phyloP scores from a whole-genome alignment of 2,888 invertebrate genomes.

The Biston stratarius region DNA sequence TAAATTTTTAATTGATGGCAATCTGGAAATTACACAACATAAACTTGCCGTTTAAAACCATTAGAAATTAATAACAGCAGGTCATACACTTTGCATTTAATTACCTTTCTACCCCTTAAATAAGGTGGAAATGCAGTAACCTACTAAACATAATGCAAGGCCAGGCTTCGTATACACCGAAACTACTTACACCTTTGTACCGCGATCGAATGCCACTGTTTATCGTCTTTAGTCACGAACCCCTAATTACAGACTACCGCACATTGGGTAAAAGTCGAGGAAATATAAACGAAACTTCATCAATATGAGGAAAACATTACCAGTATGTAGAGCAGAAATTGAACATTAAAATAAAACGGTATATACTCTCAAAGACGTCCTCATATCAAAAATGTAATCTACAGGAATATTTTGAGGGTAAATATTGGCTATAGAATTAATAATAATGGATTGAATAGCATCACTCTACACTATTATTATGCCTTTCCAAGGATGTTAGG shows the following conservation, averaged over 20 bases:
- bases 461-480: too few species aligned
- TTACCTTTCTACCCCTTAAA: slow-evolving; percentile 16
- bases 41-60: neutral
- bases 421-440: too few species aligned
- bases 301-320: neutral
- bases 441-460: too few species aligned
- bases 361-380: too few species aligned
- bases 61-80: neutral
- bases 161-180: slow-evolving; percentile 31
- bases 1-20: too few species aligned
- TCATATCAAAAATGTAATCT: too few species aligned
- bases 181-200: slow-evolving; percentile 13
- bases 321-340: too few species aligned
- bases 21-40: neutral
- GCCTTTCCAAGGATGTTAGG: too few species aligned
- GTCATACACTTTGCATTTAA: neutral
- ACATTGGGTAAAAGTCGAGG: neutral
- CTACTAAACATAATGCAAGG: slow-evolving; percentile 37
- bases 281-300: neutral
- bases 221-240: slow-evolving; percentile 42
- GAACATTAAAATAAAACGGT: too few species aligned
- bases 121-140: slow-evolving; percentile 29
- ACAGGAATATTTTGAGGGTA: too few species aligned
- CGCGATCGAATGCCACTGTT: slow-evolving; percentile 30
- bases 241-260: slow-evolving; percentile 17